phyloP scores from a whole-genome alignment of 2,797 vertebrate genomes.

The Taenioides sp. region DNA sequence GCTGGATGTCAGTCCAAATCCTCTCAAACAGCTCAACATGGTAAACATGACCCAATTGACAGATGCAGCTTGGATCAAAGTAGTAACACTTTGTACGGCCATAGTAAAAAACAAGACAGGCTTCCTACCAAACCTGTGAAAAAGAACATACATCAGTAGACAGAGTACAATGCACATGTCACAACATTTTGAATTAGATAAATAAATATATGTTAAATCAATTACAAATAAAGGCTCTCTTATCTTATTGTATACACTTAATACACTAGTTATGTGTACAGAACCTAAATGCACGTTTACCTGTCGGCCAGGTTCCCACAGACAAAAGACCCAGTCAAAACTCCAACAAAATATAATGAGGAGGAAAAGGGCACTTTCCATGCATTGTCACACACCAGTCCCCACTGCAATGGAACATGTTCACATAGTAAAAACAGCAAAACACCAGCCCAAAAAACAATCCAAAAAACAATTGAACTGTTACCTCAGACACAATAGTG shows the following conservation, averaged over 20 bases:
- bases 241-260: too few relatives aligned
- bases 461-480: background rate
- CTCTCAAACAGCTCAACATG: conserved; percentile 65
- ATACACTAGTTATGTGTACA: too few relatives aligned
- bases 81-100: conserved; percentile 75
- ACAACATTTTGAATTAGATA: background rate
- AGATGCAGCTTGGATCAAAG: conserved; percentile 72
- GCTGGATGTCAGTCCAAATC: conserved; percentile 82
- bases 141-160: background rate
- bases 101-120: conserved; percentile 79
- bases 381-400: conserved; percentile 50
- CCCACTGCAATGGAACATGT: conserved; percentile 39
- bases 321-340: conserved; percentile 78
- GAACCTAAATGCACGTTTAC: background rate
- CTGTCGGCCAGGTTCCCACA: conserved; percentile 79
- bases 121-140: conserved; percentile 84
- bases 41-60: conserved; percentile 81
- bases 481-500: conserved; percentile 55
- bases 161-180: background rate
- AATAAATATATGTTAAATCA: too few relatives aligned
- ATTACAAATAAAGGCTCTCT: too few relatives aligned
- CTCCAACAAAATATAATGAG: conserved; percentile 82
- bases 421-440: background rate
- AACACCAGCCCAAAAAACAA: background rate
- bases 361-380: conserved; percentile 73